phyloP scores from a whole-genome alignment of 2,113 vertebrate species.

The Proteles cristata region DNA sequence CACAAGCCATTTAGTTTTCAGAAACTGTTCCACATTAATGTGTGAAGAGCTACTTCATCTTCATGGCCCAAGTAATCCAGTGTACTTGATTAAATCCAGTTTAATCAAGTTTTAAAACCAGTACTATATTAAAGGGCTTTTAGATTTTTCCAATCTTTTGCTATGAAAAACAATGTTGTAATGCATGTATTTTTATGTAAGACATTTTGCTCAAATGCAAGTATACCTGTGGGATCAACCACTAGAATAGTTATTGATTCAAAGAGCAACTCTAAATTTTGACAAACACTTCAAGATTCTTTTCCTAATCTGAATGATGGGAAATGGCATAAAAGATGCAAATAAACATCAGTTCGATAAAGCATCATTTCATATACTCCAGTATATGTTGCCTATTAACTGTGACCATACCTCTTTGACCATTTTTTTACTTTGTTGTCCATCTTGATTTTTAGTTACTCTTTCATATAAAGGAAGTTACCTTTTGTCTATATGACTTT shows the following conservation, averaged over 20 bases:
- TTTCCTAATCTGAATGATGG: neutral
- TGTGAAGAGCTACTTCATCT: neutral
- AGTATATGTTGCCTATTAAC: neutral
- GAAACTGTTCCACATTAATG: neutral
- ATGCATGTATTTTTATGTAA: neutral
- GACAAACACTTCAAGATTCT: constrained; percentile 22
- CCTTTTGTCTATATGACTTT: neutral
- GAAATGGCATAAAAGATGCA: neutral
- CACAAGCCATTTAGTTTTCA: neutral
- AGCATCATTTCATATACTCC: neutral
- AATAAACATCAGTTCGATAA: neutral
- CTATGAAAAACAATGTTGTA: neutral
- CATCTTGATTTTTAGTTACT: neutral
- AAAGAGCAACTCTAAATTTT: neutral
- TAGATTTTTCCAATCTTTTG: neutral
- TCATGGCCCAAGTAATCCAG: neutral
- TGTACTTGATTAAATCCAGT: too few relatives aligned
- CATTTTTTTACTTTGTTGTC: neutral
- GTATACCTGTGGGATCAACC: neutral
- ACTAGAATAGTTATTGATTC: neutral
- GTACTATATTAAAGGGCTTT: neutral
- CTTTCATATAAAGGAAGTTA: neutral
- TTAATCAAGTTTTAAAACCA: neutral
- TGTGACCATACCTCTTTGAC: neutral
- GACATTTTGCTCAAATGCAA: neutral